Evolutionary conservation across 1,140 invertebrate species (phyloP), one percentile per base, ranked within the genome.

Genomic region (silkworm (Bombyx mori)): DNA sequence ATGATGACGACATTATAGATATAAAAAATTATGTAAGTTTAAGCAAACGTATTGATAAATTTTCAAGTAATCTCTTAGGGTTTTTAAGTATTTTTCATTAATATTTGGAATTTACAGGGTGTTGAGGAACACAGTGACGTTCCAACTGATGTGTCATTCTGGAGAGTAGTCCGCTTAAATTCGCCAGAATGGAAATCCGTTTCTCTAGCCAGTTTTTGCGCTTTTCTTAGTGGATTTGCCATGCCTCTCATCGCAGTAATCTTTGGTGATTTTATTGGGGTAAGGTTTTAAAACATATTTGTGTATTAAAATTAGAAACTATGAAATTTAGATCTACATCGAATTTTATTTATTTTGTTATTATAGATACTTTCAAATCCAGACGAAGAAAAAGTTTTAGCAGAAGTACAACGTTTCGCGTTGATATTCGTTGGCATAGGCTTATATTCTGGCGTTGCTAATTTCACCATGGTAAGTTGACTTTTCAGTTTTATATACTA

Each of bases 221-320:
- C 94, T 0, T 62, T 92, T 0, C 71, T 95, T 8, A 92, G 91
- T 66, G 95, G 96, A 6, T 89, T 89, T 53, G 89, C 92, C 48
- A 93, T 94, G 88, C 95, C 95, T 1, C 69, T 92, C 0, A 94
- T 95, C 76, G 92, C 94, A 1, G 86, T 96, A 52, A 85, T 97
- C 22, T 93, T 97, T 65, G 93, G 94, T 54, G 93, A 95, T 78
- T 68, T 97, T 68, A 89, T 97, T 61, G 91, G 92, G 6, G 86
- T 88, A 72, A 82, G 74, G 71, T 9, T 45, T 58, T 48, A 49
- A 9, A 10, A 49, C 22, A 6, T 51, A 8, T 18, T 51, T 12
- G 45, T 10, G 10, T 4, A 51, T 51, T n/a, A 18, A 52, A 52
- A 35, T 35, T 35, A 35, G 26, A 35, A 35, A 35, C 26, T 35